Percentiles rank a stretch among this genome's conserved stretches.
Evolutionary conservation across 1,140 invertebrate species (phyloP).

Genomic region (Drosophila albomicans): DNA sequence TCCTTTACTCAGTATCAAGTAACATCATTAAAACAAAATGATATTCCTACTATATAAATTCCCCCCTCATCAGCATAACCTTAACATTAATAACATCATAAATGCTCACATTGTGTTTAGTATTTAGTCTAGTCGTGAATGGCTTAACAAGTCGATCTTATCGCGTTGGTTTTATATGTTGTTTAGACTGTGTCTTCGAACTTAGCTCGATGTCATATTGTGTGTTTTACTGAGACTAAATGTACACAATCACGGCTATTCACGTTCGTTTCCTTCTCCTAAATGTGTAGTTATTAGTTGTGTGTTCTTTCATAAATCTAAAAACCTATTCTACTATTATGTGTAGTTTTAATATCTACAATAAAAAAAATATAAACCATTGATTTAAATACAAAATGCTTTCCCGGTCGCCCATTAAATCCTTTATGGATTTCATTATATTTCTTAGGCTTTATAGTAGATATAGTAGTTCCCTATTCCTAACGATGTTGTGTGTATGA

Average conservation of each 20-base stretch:
- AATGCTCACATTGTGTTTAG: conserved; percentile 42
- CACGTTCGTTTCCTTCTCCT: conserved; percentile 38
- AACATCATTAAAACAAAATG: conserved; percentile 15
- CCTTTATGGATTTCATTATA: background rate
- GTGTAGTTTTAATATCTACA: conserved; percentile 45
- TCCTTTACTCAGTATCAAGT: conserved; percentile 8
- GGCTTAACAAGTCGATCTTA: conserved; percentile 7
- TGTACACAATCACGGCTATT: conserved; percentile 37
- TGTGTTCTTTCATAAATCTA: conserved; percentile 31
- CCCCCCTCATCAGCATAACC: conserved; percentile 28
- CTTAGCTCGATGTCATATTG: conserved; percentile 6
- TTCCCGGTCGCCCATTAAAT: background rate
- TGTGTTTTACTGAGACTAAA: conserved; percentile 41
- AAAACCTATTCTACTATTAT: conserved; percentile 33
- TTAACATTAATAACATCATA: conserved; percentile 33
- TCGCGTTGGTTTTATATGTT: conserved; percentile 21
- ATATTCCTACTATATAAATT: background rate
- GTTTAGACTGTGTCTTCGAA: conserved; percentile 5
- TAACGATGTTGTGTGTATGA: conserved; percentile 27
- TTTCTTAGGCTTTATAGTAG: background rate
- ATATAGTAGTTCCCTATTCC: conserved; percentile 8
- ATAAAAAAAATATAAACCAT: conserved; percentile 22
- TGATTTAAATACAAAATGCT: conserved; percentile 1
- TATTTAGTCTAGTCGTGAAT: conserved; percentile 38
- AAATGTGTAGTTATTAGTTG: conserved; percentile 54